These are phyloP conservation scores for Penaeus japonicus DNA, from an alignment of 1,140 invertebrate genomes.

Conservation along the genomic window DNA sequence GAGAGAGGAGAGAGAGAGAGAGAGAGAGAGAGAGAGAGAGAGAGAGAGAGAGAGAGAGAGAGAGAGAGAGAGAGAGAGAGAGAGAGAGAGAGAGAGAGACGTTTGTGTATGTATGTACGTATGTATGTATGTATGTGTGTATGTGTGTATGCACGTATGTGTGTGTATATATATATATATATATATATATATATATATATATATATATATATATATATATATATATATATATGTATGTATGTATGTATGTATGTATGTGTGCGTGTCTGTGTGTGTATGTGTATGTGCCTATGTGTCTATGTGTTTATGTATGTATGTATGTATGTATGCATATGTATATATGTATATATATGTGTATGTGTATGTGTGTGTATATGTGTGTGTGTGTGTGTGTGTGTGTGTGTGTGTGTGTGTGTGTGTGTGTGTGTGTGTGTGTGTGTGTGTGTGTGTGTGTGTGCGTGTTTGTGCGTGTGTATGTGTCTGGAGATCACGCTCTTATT, in stretches of 20 bases:
- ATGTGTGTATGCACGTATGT: neutral
- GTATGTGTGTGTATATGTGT: neutral
- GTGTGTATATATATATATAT: neutral
- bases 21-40: neutral
- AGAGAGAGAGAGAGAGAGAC: too few species aligned
- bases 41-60: neutral
- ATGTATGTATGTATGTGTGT: neutral
- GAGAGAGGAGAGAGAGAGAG: neutral
- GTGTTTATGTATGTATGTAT: constrained; percentile 7
- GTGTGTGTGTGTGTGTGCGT: too few species aligned
- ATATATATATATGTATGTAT: constrained; percentile 13
- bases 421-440: too few species aligned
- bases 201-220: constrained; percentile 2
- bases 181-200: constrained; percentile 37
- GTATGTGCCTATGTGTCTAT: constrained; percentile 14
- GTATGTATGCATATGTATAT: neutral
- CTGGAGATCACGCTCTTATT: too few species aligned
- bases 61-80: too few species aligned
- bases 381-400: neutral
- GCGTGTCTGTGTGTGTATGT: neutral
- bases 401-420: neutral
- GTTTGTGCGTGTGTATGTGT: constrained; percentile 9
- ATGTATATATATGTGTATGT: neutral
- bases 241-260: neutral
- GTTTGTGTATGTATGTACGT: neutral